Evolutionary conservation across 2,797 vertebrate genomes (phyloP).

Genomic region (Champsocephalus esox): DNA sequence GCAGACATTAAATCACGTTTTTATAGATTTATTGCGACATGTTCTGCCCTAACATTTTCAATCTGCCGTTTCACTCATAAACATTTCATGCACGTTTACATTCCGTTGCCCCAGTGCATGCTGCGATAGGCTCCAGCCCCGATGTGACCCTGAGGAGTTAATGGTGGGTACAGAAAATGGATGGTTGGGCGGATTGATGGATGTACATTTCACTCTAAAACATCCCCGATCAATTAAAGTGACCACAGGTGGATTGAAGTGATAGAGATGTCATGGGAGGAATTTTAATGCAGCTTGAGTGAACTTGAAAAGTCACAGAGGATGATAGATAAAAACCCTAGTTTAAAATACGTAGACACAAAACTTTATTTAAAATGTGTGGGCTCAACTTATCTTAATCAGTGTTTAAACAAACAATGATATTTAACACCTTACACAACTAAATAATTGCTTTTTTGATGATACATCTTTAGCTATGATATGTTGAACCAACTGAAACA

Average conservation of each 20-base stretch:
- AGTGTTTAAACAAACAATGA: too few species aligned
- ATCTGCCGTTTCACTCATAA: slow-evolving; percentile 24
- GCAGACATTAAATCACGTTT: slow-evolving; percentile 21
- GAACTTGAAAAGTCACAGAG: neutral
- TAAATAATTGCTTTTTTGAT: neutral
- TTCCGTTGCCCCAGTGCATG: slow-evolving; percentile 16
- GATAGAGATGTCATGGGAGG: slow-evolving; percentile 23
- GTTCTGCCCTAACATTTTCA: slow-evolving; percentile 1
- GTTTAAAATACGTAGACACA: neutral
- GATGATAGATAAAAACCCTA: neutral
- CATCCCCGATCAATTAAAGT: slow-evolving; percentile 47
- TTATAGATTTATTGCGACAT: slow-evolving; percentile 26
- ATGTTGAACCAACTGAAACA: neutral
- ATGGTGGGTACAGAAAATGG: slow-evolving; percentile 16
- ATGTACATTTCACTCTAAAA: slow-evolving; percentile 35
- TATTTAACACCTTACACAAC: neutral
- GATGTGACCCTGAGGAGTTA: slow-evolving; percentile 13
- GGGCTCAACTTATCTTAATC: too few species aligned
- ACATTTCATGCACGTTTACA: slow-evolving; percentile 25
- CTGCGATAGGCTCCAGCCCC: slow-evolving; percentile 24
- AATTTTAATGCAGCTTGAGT: slow-evolving; percentile 34
- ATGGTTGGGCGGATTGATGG: slow-evolving; percentile 29
- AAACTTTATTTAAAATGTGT: neutral
- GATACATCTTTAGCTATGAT: neutral
- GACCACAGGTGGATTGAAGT: slow-evolving; percentile 32